phyloP scores from a whole-genome alignment of 2,797 vertebrate genomes.

The Lutjanus campechanus region DNA sequence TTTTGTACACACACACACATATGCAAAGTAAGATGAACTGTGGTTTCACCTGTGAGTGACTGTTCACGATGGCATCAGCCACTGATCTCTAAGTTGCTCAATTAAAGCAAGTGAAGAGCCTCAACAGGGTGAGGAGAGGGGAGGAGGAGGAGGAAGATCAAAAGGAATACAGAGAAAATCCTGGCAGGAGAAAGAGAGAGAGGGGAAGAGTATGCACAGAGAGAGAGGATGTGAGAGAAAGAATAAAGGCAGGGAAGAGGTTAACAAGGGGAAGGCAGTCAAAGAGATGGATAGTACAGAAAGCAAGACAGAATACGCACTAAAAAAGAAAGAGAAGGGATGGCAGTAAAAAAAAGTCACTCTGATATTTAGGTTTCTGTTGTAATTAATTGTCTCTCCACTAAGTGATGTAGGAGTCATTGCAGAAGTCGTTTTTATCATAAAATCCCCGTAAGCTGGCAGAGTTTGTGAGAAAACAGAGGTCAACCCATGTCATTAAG shows the following conservation, averaged over 20 bases:
- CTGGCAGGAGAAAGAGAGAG: conserved; percentile 48
- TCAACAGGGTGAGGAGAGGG: conserved; percentile 42
- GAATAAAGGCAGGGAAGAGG: conserved; percentile 27
- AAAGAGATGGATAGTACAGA: conserved; percentile 22
- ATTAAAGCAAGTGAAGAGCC: conserved; percentile 70
- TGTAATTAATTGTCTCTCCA: conserved; percentile 26
- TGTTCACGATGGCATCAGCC: conserved; percentile 47
- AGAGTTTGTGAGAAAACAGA: conserved; percentile 38
- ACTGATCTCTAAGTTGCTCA: conserved; percentile 65
- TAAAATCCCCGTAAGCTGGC: not conserved
- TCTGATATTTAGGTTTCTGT: conserved; percentile 19
- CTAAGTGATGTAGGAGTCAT: conserved; percentile 26
- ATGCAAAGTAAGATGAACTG: conserved; percentile 34
- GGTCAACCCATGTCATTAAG: conserved; percentile 34
- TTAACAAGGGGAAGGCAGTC: conserved; percentile 29
- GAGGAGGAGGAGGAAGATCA: conserved; percentile 69
- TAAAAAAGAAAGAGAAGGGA: conserved; percentile 20
- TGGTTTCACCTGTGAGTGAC: conserved; percentile 49
- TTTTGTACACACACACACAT: not conserved
- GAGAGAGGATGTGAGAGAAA: not conserved
- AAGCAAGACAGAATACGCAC: not conserved
- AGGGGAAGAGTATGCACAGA: conserved; percentile 9
- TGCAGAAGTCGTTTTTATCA: conserved; percentile 26
- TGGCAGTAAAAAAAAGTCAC: not conserved
- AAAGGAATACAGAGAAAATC: conserved; percentile 69